Evolutionary conservation across 2,113 vertebrate species (phyloP).

Genomic region (Protobothrops mucrosquamatus): DNA sequence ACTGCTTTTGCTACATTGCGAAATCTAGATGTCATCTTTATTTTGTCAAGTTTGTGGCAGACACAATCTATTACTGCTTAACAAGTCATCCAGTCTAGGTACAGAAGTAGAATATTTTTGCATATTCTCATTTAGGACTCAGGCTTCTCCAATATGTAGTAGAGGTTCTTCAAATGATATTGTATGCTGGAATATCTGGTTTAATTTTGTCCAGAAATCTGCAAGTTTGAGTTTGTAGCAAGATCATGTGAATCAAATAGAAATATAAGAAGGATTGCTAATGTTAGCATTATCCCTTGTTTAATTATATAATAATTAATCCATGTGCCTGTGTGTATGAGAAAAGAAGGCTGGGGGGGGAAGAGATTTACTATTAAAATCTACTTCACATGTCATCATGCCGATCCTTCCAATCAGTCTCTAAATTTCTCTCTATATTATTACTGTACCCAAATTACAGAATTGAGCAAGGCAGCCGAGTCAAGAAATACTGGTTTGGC

Average conservation of each 20-base stretch:
- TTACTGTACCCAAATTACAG: neutral
- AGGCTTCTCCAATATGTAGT: neutral
- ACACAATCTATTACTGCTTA: too few relatives aligned
- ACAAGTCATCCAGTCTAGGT: too few relatives aligned
- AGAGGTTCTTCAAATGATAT: neutral
- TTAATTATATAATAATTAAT: neutral
- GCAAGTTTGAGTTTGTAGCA: neutral
- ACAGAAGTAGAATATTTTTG: too few relatives aligned
- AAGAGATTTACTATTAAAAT: neutral
- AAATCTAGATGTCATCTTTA: neutral
- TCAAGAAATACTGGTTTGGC: neutral
- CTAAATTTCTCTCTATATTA: neutral
- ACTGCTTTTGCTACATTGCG: neutral
- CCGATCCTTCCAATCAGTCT: neutral
- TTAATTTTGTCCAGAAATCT: neutral
- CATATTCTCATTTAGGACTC: too few relatives aligned
- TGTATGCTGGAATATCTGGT: neutral
- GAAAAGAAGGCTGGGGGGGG: neutral
- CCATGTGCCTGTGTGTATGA: neutral
- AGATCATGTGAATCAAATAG: neutral
- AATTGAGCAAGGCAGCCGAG: neutral
- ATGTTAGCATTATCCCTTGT: neutral
- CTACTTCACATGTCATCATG: neutral
- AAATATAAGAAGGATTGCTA: neutral
- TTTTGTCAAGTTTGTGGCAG: neutral